phyloP scores from a whole-genome alignment of 2,113 vertebrate species.

The Tursiops truncatus region DNA sequence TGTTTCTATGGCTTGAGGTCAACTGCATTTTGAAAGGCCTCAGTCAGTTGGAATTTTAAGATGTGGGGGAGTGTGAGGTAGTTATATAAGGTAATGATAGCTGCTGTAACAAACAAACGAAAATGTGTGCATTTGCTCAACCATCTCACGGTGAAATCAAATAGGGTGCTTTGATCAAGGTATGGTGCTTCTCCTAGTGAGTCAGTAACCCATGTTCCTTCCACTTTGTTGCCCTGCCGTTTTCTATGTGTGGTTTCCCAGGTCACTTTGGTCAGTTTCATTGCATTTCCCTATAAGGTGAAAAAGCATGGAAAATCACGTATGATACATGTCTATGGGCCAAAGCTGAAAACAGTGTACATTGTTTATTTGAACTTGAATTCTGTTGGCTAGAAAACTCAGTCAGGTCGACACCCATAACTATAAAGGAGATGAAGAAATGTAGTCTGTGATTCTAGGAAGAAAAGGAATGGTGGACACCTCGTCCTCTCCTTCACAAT shows the following conservation, averaged over 20 bases:
- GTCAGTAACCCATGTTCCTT: neutral
- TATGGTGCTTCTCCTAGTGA: neutral
- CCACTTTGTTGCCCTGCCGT: accelerated
- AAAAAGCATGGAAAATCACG: neutral
- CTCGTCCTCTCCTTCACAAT: neutral
- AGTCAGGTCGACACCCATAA: neutral
- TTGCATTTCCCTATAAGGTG: neutral
- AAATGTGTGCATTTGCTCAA: neutral
- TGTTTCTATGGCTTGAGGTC: neutral
- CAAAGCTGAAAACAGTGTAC: neutral
- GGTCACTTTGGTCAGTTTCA: neutral
- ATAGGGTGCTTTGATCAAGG: neutral
- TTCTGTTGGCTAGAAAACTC: neutral
- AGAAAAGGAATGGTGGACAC: neutral
- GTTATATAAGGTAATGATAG: neutral
- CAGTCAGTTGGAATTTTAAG: neutral
- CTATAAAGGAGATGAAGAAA: neutral
- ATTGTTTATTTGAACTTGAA: neutral
- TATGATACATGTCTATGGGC: neutral
- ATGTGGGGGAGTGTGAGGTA: neutral
- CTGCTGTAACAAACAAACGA: neutral
- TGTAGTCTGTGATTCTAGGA: neutral
- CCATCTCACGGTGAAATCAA: neutral
- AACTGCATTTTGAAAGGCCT: neutral
- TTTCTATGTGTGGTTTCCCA: neutral